Percentiles rank a stretch among this genome's conserved stretches.
Evolutionary conservation across 2,113 vertebrate genomes (phyloP).

Genomic region (Platichthys stellatus): DNA sequence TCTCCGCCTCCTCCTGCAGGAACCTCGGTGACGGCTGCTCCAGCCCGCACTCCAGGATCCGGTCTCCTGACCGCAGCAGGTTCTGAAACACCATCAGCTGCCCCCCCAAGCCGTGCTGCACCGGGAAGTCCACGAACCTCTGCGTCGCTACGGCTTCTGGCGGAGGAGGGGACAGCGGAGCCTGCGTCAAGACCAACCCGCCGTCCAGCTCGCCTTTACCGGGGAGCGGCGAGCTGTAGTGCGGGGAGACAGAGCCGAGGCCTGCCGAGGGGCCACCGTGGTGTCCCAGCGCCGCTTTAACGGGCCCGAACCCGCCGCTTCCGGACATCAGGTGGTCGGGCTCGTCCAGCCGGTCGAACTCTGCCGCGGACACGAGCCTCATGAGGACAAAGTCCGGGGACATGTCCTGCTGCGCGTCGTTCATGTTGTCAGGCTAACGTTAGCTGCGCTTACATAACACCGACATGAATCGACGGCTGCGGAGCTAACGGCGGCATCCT

Average conservation of each 20-base stretch:
- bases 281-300: constrained; percentile 66
- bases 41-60: constrained; percentile 67
- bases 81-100: constrained; percentile 91
- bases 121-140: constrained; percentile 66
- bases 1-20: constrained; percentile 52
- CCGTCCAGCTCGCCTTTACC: constrained; percentile 64
- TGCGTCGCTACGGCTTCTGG: constrained; percentile 55
- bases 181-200: constrained; percentile 65
- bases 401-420: constrained; percentile 77
- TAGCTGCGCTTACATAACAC: constrained; percentile 48
- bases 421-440: constrained; percentile 70
- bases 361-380: constrained; percentile 79
- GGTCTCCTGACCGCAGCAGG: constrained; percentile 80
- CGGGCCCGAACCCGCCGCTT: constrained; percentile 59
- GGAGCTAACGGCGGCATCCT: constrained; percentile 50
- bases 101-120: constrained; percentile 62
- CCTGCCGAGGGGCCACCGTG: constrained; percentile 56
- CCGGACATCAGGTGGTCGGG: constrained; percentile 64
- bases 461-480: not conserved
- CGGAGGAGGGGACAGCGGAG: constrained; percentile 63
- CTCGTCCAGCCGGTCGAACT: constrained; percentile 77
- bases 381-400: constrained; percentile 82
- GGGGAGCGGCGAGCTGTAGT: constrained; percentile 71
- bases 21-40: constrained; percentile 47
- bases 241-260: constrained; percentile 67